These are phyloP conservation scores for Phymastichus coffea DNA, from an alignment of 1,140 invertebrate genomes.

Conservation along the genomic window DNA sequence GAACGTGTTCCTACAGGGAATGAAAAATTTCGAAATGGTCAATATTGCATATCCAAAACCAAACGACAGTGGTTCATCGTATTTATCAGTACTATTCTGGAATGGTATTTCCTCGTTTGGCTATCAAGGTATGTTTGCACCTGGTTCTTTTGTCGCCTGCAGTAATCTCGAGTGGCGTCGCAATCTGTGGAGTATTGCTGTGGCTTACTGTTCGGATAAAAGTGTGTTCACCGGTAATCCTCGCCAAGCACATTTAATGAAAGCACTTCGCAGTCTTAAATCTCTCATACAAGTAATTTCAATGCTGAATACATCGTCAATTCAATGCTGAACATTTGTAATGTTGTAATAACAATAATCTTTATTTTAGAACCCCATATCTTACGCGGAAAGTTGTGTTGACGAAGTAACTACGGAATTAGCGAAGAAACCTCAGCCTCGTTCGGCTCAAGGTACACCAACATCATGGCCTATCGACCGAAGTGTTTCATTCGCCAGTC, in stretches of 20 bases:
- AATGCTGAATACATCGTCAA: too few relatives aligned
- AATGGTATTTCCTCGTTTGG: conserved; percentile 62
- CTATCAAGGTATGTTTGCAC: conserved; percentile 60
- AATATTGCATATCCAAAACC: conserved; percentile 42
- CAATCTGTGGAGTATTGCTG: conserved; percentile 44
- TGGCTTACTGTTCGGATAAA: conserved; percentile 52
- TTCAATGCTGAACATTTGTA: not conserved
- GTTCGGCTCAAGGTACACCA: conserved; percentile 10
- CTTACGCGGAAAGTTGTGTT: conserved; percentile 37
- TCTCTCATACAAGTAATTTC: conserved; percentile 9
- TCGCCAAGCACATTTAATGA: conserved; percentile 41
- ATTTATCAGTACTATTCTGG: conserved; percentile 64
- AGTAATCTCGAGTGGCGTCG: conserved; percentile 64
- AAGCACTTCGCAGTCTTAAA: conserved; percentile 38
- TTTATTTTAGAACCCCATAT: conserved; percentile 39
- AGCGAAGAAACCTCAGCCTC: conserved; percentile 38
- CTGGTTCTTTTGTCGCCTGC: conserved; percentile 61
- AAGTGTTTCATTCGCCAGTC: too few relatives aligned
- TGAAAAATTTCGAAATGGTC: conserved; percentile 49
- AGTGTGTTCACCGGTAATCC: conserved; percentile 53
- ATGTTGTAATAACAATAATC: not conserved
- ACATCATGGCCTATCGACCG: not conserved
- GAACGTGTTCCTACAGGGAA: conserved; percentile 45
- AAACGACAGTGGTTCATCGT: conserved; percentile 37
- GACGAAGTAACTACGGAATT: conserved; percentile 40